Evolutionary conservation across 2,113 vertebrate genomes (phyloP).

Genomic region (Atrichornis clamosus): DNA sequence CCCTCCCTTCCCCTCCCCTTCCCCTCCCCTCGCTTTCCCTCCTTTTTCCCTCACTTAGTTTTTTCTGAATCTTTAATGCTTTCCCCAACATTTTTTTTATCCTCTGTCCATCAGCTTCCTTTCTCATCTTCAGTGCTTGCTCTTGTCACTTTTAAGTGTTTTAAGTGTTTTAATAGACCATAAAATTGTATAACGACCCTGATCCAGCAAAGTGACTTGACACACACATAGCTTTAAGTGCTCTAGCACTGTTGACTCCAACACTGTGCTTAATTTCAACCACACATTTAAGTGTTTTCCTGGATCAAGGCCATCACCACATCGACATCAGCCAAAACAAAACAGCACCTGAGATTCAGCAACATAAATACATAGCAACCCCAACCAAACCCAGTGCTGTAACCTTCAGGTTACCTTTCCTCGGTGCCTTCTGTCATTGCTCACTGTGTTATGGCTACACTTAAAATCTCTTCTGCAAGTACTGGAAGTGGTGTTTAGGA

Average conservation of each 20-base stretch:
- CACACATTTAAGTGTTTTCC: conserved; percentile 9
- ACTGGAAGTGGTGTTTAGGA: neutral
- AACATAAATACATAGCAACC: conserved; percentile 7
- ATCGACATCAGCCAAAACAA: conserved; percentile 4
- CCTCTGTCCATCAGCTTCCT: neutral
- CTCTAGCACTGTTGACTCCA: neutral
- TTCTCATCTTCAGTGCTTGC: neutral
- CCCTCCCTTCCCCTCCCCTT: too few species aligned
- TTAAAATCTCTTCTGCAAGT: neutral
- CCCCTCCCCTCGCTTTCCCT: too few species aligned
- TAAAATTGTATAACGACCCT: neutral
- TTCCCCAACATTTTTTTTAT: neutral
- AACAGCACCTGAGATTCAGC: conserved; percentile 33
- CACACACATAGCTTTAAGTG: neutral
- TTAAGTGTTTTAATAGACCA: neutral
- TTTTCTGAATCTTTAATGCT: neutral
- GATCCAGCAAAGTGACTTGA: neutral
- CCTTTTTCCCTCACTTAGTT: neutral
- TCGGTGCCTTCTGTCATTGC: neutral
- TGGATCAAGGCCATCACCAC: conserved; percentile 16
- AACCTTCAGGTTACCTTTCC: conserved; percentile 46
- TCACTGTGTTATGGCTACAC: neutral
- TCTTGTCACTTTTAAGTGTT: neutral
- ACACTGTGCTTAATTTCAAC: neutral
- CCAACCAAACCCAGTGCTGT: neutral